These are phyloP conservation scores for Cryptotermes secundus DNA, from an alignment of 1,140 invertebrate species.

Conservation along the genomic window DNA sequence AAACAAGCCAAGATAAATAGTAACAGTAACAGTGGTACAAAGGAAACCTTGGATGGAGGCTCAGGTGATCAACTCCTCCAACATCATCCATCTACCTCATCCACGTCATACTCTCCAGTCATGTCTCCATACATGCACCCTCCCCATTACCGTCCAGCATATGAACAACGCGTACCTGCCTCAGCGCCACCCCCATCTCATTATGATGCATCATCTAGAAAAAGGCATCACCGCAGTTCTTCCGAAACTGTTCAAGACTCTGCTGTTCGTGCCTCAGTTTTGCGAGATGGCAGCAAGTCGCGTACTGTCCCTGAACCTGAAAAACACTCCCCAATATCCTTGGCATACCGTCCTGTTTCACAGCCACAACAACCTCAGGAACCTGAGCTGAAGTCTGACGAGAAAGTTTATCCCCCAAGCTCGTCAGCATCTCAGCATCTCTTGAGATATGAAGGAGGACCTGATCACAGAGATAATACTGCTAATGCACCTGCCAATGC, in stretches of 20 bases:
- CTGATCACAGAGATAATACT: slow-evolving; percentile 38
- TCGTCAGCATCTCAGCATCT: slow-evolving; percentile 36
- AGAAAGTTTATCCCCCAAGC: slow-evolving; percentile 25
- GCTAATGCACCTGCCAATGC: slow-evolving; percentile 42
- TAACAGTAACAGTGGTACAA: slow-evolving; percentile 45
- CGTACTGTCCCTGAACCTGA: slow-evolving; percentile 59
- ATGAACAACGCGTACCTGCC: slow-evolving; percentile 38
- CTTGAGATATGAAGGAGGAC: slow-evolving; percentile 43
- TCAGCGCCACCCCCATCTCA: slow-evolving; percentile 25
- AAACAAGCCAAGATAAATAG: slow-evolving; percentile 42
- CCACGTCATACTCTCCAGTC: slow-evolving; percentile 48
- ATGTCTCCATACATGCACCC: slow-evolving; percentile 49
- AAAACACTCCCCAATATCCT: slow-evolving; percentile 26
- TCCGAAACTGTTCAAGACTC: slow-evolving; percentile 47
- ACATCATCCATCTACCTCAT: slow-evolving; percentile 43
- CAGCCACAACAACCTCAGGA: slow-evolving; percentile 23
- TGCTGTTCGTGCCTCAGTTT: slow-evolving; percentile 59
- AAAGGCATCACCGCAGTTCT: slow-evolving; percentile 48
- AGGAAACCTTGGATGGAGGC: slow-evolving; percentile 12
- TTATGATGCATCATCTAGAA: slow-evolving; percentile 41
- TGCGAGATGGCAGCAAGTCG: slow-evolving; percentile 59
- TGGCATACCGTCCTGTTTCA: slow-evolving; percentile 27
- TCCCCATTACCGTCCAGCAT: slow-evolving; percentile 41
- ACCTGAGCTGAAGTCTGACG: slow-evolving; percentile 19
- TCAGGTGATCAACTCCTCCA: slow-evolving; percentile 21